phyloP scores from a whole-genome alignment of 2,888 invertebrate genomes.

The Drosophila multiciliata region DNA sequence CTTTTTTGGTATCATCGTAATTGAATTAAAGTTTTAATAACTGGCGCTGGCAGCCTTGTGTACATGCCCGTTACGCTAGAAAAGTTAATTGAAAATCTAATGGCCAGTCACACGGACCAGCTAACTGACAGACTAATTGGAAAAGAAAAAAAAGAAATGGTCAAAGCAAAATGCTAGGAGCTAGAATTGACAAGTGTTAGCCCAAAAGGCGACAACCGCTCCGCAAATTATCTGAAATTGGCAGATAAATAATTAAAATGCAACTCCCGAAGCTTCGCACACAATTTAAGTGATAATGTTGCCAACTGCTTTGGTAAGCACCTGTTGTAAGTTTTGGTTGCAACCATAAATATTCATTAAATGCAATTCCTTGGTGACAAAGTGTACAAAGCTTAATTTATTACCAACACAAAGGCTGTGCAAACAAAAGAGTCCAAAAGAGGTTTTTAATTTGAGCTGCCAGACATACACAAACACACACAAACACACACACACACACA shows the following conservation, averaged over 20 bases:
- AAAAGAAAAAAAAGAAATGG: slow-evolving; percentile 19
- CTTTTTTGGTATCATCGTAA: slow-evolving; percentile 55
- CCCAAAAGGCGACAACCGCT: neutral
- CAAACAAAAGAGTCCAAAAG: slow-evolving; percentile 61
- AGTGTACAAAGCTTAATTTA: slow-evolving; percentile 73
- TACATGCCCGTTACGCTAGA: slow-evolving; percentile 17
- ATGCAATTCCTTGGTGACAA: slow-evolving; percentile 73
- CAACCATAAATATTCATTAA: slow-evolving; percentile 74
- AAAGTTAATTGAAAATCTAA: slow-evolving; percentile 71
- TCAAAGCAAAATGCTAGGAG: slow-evolving; percentile 45
- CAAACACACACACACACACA: neutral
- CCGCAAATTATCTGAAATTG: slow-evolving; percentile 22
- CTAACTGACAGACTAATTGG: slow-evolving; percentile 42
- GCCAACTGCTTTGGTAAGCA: slow-evolving; percentile 28
- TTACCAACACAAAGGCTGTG: slow-evolving; percentile 49
- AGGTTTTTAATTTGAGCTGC: slow-evolving; percentile 68
- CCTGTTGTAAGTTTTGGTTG: slow-evolving; percentile 16
- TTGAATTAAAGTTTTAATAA: slow-evolving; percentile 79
- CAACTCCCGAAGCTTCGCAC: slow-evolving; percentile 30
- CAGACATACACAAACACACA: slow-evolving; percentile 17
- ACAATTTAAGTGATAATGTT: slow-evolving; percentile 29
- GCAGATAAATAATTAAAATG: slow-evolving; percentile 43
- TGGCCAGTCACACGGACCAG: slow-evolving; percentile 32
- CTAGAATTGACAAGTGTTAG: slow-evolving; percentile 15
- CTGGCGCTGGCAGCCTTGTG: slow-evolving; percentile 34